Conservation (phyloP, 2,113 vertebrate genomes). For the Leuciscus idus region DNA sequence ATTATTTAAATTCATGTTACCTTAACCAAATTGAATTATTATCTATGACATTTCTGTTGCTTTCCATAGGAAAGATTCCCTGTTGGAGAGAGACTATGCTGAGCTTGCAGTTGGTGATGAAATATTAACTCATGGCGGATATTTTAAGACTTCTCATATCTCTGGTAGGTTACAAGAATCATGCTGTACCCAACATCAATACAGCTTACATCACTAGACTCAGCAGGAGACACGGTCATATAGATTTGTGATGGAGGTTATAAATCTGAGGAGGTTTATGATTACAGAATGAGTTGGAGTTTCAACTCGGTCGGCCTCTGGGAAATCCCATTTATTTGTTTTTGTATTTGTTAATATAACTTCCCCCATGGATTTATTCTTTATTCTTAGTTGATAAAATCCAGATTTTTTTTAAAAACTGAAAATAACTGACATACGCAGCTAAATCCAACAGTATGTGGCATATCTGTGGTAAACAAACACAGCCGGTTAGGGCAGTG, state of each 20-base stretch:
- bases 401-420: neutral
- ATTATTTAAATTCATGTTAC: neutral
- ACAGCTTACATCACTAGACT: neutral
- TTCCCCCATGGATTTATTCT: neutral
- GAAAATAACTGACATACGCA: neutral
- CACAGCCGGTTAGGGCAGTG: neutral
- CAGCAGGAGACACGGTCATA: neutral
- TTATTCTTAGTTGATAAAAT: neutral
- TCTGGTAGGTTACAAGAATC: neutral
- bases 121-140: conserved; percentile 49
- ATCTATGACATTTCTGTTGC: conserved; percentile 6
- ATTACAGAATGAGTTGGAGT: neutral
- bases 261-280: neutral
- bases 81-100: conserved; percentile 3
- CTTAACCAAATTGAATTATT: neutral
- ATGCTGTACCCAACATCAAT: conserved; percentile 5
- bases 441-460: neutral
- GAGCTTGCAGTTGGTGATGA: conserved; percentile 37
- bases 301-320: neutral
- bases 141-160: conserved; percentile 46
- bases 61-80: conserved; percentile 16
- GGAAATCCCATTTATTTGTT: neutral
- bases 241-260: neutral
- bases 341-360: neutral
- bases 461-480: conserved; percentile 27